Evolutionary conservation across 2,888 invertebrate genomes (phyloP).

Genomic region (Aproaerema taeniolella): DNA sequence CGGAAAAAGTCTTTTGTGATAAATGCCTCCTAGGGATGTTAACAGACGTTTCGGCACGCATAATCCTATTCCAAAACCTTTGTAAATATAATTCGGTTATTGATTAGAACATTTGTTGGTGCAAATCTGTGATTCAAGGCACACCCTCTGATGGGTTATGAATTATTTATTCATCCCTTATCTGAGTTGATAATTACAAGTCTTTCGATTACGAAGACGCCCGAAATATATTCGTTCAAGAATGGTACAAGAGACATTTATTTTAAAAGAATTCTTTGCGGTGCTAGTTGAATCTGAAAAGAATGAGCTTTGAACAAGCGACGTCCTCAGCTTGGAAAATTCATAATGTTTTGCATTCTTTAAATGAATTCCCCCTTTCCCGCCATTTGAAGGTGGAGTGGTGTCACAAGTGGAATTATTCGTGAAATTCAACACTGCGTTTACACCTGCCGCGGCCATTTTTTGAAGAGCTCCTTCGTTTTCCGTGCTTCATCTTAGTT

Average conservation of each 20-base stretch:
- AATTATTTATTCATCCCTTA: conserved; percentile 6
- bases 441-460: conserved; percentile 38
- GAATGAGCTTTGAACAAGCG: background rate
- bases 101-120: conserved; percentile 3
- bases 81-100: conserved; percentile 11
- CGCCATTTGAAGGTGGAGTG: conserved; percentile 37
- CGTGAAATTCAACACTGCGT: conserved; percentile 54
- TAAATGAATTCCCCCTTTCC: conserved; percentile 37
- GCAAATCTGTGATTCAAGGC: conserved; percentile 8
- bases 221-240: too few relatives aligned
- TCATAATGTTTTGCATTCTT: conserved; percentile 37
- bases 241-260: too few relatives aligned
- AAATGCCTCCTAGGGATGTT: too few relatives aligned
- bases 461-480: conserved; percentile 20
- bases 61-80: conserved; percentile 1
- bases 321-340: conserved; percentile 21
- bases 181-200: conserved; percentile 8
- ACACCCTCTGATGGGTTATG: conserved; percentile 6
- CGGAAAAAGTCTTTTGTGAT: too few relatives aligned
- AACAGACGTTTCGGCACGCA: too few relatives aligned
- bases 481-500: too few relatives aligned
- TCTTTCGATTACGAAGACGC: conserved; percentile 1
- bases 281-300: background rate
- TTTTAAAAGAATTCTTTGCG: too few relatives aligned
- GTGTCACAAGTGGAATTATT: conserved; percentile 50